Evolutionary conservation across 2,797 vertebrate species (phyloP).

Genomic region (Phyllotis vaccarum): DNA sequence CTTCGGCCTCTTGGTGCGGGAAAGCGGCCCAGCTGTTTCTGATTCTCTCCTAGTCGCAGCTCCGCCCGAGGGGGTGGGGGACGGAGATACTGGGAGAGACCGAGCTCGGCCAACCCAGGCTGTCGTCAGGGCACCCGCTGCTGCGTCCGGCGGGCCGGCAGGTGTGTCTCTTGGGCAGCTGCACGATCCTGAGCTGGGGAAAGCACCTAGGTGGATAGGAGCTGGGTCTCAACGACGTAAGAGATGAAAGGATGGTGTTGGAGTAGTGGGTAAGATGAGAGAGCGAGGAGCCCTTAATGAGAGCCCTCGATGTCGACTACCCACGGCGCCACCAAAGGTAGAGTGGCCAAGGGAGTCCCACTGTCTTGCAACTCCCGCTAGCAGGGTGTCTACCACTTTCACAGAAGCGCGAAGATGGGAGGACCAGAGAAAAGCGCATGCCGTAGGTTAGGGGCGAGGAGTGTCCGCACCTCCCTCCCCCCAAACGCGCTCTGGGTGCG

Average conservation of each 20-base stretch:
- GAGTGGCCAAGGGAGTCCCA: not conserved
- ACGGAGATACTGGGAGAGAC: not conserved
- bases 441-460: not conserved
- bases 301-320: not conserved
- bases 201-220: not conserved
- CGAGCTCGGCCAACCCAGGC: not conserved
- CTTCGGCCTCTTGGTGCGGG: slow-evolving; percentile 64
- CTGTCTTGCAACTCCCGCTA: not conserved
- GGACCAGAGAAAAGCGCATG: not conserved
- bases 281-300: not conserved
- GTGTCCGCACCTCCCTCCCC: not conserved
- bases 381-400: slow-evolving; percentile 47
- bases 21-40: slow-evolving; percentile 80
- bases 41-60: slow-evolving; percentile 71
- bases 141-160: not conserved
- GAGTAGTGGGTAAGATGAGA: not conserved
- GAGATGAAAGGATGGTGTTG: not conserved
- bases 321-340: not conserved
- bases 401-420: not conserved
- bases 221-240: not conserved
- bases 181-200: not conserved
- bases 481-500: not conserved
- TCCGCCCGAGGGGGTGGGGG: slow-evolving; percentile 66
- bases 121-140: not conserved
- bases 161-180: not conserved